Conservation (phyloP, 2,888 invertebrate genomes). For the Meiosimyza decipiens region DNA sequence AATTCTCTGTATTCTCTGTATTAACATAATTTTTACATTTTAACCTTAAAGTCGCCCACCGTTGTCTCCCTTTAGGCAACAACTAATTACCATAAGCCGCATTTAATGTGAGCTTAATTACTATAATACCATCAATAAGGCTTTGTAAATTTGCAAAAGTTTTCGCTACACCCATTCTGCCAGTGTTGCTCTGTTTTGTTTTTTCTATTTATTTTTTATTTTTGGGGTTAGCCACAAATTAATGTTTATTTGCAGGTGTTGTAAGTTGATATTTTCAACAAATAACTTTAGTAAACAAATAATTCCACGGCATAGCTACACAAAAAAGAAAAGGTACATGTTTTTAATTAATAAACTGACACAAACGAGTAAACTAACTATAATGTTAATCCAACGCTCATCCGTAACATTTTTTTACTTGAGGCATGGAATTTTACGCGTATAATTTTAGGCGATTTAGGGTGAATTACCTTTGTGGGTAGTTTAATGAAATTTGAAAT, state of each 20-base stretch:
- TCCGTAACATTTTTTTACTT: neutral
- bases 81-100: conserved; percentile 17
- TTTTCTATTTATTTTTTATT: neutral
- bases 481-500: too few species aligned
- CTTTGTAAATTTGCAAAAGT: conserved; percentile 9
- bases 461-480: too few species aligned
- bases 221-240: conserved; percentile 21
- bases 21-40: conserved; percentile 23
- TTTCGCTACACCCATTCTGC: neutral
- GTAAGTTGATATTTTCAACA: neutral
- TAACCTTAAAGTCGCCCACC: too few species aligned
- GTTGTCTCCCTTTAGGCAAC: neutral
- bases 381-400: neutral
- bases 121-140: conserved; percentile 2
- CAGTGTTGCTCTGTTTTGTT: neutral
- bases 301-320: neutral
- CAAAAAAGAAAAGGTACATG: neutral
- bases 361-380: neutral
- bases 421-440: too few species aligned
- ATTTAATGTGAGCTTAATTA: conserved; percentile 24
- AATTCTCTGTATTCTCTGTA: too few species aligned
- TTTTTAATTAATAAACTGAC: conserved; percentile 10
- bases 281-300: neutral
- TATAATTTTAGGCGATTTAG: too few species aligned
- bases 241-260: conserved; percentile 18